Conservation (phyloP, 2,797 vertebrate genomes). For the Clamator glandarius region DNA sequence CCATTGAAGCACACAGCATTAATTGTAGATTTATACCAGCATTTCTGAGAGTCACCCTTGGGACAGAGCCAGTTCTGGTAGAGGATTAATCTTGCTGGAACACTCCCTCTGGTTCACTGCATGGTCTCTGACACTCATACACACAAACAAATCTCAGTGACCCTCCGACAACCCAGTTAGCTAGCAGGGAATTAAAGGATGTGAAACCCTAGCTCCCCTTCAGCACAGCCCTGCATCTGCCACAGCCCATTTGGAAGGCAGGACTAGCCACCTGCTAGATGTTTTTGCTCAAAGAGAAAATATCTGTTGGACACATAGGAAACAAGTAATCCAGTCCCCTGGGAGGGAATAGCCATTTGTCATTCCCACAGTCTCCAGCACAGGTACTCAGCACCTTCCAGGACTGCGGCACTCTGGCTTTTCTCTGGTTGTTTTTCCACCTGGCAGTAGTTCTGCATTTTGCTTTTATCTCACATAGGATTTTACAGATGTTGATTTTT, state of each 20-base stretch:
- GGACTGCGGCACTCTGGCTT: not conserved
- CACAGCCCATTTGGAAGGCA: not conserved
- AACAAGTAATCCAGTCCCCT: not conserved
- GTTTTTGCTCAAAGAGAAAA: conserved; percentile 51
- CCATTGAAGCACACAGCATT: not conserved
- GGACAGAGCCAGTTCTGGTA: conserved; percentile 28
- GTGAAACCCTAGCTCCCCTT: conserved; percentile 53
- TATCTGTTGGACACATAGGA: conserved; percentile 1
- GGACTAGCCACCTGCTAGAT: conserved; percentile 54
- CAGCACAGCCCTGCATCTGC: conserved; percentile 54
- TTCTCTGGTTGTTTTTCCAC: not conserved
- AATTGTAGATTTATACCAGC: conserved; percentile 26
- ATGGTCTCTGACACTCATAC: not conserved
- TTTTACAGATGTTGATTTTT: not conserved
- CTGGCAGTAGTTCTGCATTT: not conserved
- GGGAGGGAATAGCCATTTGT: not conserved
- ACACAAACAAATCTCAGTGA: conserved; percentile 1
- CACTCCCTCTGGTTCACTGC: not conserved
- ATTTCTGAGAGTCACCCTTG: not conserved
- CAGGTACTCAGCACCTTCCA: conserved; percentile 11
- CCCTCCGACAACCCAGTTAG: not conserved
- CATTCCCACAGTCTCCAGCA: conserved; percentile 16
- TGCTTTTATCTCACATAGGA: not conserved
- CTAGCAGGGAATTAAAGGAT: conserved; percentile 13
- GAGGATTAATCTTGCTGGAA: conserved; percentile 34